phyloP scores from a whole-genome alignment of 2,888 invertebrate genomes.

The Phyllotreta striolata region DNA sequence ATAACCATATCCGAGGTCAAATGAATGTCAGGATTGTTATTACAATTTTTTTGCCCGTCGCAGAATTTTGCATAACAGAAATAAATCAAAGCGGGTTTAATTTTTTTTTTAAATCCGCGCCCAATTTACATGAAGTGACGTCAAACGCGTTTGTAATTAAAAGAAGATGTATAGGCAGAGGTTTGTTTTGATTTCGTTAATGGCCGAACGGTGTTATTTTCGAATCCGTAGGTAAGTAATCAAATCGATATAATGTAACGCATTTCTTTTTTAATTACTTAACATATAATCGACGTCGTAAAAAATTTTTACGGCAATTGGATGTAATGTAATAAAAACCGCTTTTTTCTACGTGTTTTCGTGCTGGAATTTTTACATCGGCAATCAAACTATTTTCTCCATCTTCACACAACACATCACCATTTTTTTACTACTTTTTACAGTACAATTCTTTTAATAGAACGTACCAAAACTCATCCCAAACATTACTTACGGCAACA shows the following conservation, averaged over 20 bases:
- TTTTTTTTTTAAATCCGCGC: constrained; percentile 11
- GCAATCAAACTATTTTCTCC: too few relatives aligned
- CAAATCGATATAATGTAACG: constrained; percentile 5
- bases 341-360: too few relatives aligned
- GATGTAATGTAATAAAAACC: too few relatives aligned
- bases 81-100: neutral
- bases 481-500: too few relatives aligned
- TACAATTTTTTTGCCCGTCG: neutral
- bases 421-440: too few relatives aligned
- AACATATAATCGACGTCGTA: neutral
- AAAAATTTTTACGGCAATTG: too few relatives aligned
- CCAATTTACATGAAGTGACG: constrained; percentile 1
- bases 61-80: constrained; percentile 2
- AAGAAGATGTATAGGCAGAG: neutral
- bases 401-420: too few relatives aligned
- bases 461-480: too few relatives aligned
- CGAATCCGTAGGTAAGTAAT: neutral
- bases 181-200: constrained; percentile 7
- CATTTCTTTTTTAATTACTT: constrained; percentile 13
- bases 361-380: too few relatives aligned
- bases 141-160: constrained; percentile 6
- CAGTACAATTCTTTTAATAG: too few relatives aligned
- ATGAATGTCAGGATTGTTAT: constrained; percentile 2
- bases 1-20: constrained; percentile 1
- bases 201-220: constrained; percentile 12